phyloP scores from a whole-genome alignment of 2,888 invertebrate species.

The Cryptophagus acutangulus region DNA sequence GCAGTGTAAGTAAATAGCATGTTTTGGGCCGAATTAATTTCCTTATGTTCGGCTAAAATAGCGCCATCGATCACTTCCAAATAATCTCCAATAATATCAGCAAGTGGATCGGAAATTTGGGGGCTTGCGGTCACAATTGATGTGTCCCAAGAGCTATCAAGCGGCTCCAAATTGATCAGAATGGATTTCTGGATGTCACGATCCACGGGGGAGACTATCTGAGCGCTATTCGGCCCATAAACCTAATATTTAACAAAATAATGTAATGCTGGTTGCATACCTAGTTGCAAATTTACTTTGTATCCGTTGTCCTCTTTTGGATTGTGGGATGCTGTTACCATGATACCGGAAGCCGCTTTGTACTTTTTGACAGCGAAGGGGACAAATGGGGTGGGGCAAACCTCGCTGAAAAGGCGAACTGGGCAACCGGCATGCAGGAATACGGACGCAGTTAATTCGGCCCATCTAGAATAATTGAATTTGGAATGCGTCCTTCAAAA shows the following conservation, averaged over 20 bases:
- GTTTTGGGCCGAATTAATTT: conserved; percentile 56
- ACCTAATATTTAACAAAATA: no score
- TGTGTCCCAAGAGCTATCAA: conserved; percentile 73
- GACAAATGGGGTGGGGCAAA: conserved; percentile 90
- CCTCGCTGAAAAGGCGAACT: conserved; percentile 74
- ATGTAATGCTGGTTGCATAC: conserved; percentile 1
- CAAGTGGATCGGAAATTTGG: conserved; percentile 64
- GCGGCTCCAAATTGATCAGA: conserved; percentile 69
- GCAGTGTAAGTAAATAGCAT: conserved; percentile 78
- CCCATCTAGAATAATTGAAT: conserved; percentile 64
- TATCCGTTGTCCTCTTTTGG: conserved; percentile 95
- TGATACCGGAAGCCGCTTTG: conserved; percentile 82
- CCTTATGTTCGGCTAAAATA: conserved; percentile 52
- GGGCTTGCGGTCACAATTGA: conserved; percentile 50
- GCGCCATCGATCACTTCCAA: conserved; percentile 55
- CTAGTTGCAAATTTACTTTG: conserved; percentile 53
- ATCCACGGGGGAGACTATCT: conserved; percentile 92
- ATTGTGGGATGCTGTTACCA: conserved; percentile 99
- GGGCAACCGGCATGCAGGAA: conserved; percentile 62
- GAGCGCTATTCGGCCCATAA: conserved; percentile 92
- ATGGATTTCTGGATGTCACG: conserved; percentile 78
- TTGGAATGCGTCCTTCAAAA: conserved; percentile 6
- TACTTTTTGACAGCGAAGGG: conserved; percentile 76
- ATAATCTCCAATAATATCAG: conserved; percentile 65
- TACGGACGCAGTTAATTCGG: conserved; percentile 79